A percentile compares a stretch with the other conserved stretches of the same genome.
Conservation (phyloP, 2,113 vertebrate genomes). For the Lycaon pictus region DNA sequence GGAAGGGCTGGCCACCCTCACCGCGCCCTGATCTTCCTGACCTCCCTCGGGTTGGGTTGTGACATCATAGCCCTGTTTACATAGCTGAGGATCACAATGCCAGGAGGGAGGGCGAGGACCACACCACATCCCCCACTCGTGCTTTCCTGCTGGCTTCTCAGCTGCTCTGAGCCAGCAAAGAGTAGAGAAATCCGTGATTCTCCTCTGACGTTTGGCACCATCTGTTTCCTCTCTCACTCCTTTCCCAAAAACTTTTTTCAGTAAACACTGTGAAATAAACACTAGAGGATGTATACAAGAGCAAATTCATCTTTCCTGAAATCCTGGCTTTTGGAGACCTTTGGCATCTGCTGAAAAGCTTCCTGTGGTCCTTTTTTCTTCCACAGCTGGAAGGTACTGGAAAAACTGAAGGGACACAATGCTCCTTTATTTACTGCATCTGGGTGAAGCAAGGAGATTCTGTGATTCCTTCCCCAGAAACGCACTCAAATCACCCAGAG, state of each 20-base stretch:
- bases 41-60: background rate
- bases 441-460: background rate
- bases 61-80: background rate
- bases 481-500: background rate
- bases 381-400: background rate
- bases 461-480: background rate
- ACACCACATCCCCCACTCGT: background rate
- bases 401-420: background rate
- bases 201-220: background rate
- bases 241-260: slow-evolving; percentile 13
- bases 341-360: background rate
- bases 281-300: background rate
- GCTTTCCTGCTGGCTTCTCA: background rate
- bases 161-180: background rate
- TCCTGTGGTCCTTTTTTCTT: background rate
- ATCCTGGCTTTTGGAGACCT: background rate
- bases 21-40: background rate
- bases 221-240: slow-evolving; percentile 37
- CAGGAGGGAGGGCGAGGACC: background rate
- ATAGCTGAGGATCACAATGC: background rate
- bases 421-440: background rate
- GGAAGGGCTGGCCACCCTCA: background rate
- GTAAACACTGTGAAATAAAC: background rate
- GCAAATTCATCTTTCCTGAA: background rate
- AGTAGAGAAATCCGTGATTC: background rate